phyloP scores from a whole-genome alignment of 2,113 vertebrate species.

The Andinoacara biseriatus region DNA sequence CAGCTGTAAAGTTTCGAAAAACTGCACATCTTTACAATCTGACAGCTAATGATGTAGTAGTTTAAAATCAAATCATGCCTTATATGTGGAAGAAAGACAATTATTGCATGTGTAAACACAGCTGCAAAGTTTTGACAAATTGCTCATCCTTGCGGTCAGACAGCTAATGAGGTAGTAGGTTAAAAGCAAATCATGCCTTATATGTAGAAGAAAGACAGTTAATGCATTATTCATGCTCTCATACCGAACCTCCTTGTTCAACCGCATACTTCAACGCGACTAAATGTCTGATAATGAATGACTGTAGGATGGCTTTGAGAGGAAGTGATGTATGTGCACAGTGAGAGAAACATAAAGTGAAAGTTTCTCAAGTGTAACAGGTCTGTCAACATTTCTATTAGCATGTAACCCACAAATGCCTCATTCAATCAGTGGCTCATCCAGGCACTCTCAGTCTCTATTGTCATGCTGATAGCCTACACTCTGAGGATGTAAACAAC shows the following conservation, averaged over 20 bases:
- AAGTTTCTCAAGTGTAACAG: constrained; percentile 46
- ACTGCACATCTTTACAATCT: neutral
- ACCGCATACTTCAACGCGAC: constrained; percentile 6
- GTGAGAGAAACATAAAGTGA: neutral
- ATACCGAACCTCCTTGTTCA: neutral
- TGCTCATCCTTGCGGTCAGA: neutral
- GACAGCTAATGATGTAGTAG: neutral
- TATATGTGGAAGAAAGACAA: no score
- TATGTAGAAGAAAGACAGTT: neutral
- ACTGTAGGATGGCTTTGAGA: neutral
- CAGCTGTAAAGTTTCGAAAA: neutral
- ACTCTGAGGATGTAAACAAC: constrained; percentile 3
- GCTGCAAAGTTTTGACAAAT: neutral
- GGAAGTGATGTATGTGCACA: neutral
- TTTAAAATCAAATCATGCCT: no score
- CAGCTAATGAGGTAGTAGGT: neutral
- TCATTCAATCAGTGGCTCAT: neutral
- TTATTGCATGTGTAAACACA: neutral
- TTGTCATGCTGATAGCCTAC: neutral
- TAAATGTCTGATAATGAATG: neutral
- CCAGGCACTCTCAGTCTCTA: neutral
- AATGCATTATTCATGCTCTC: neutral
- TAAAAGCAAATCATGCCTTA: constrained; percentile 34
- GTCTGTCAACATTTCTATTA: constrained; percentile 51
- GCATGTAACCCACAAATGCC: neutral